phyloP scores from a whole-genome alignment of 2,797 vertebrate species.

The Sebastolobus alascanus region DNA sequence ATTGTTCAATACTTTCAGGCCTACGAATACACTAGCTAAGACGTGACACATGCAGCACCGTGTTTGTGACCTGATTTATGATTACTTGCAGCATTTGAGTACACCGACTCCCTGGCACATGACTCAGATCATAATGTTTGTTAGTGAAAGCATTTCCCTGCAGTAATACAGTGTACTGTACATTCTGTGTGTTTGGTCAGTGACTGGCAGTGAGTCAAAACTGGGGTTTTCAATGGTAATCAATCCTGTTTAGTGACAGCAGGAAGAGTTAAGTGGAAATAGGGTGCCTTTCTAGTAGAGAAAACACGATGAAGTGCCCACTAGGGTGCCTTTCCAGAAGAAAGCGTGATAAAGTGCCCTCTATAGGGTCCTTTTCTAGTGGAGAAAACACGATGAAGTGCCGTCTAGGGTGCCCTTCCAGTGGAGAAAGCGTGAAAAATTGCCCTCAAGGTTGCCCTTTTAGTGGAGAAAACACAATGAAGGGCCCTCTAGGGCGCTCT shows the following conservation, averaged over 20 bases:
- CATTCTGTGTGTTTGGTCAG: neutral
- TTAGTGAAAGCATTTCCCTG: neutral
- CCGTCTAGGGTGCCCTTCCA: no score
- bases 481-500: no score
- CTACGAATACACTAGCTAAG: neutral
- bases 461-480: no score
- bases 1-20: neutral
- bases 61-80: neutral
- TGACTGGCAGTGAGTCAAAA: neutral
- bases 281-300: no score
- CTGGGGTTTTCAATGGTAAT: neutral
- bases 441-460: no score
- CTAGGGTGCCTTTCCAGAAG: no score
- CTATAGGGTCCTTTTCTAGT: no score
- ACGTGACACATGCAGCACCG: fast-evolving
- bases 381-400: no score
- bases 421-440: no score
- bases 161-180: neutral
- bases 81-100: neutral
- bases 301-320: no score
- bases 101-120: neutral
- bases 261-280: neutral
- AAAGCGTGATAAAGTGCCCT: no score
- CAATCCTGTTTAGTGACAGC: neutral
- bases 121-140: neutral